Conservation (phyloP, 1,140 invertebrate species). For the Thalassaphorura encarpata region DNA sequence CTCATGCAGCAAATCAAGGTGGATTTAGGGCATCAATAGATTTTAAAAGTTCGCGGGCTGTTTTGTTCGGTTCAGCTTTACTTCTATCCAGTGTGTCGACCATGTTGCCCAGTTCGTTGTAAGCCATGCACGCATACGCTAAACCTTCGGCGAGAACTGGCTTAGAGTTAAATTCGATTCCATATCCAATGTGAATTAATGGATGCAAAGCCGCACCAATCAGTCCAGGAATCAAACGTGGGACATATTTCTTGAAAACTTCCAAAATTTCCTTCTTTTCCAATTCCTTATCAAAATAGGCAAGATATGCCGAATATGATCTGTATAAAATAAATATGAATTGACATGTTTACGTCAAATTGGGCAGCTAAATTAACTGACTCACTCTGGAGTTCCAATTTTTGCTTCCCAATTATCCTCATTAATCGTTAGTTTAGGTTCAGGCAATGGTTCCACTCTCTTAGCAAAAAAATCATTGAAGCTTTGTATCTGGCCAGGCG, state of each 20-base stretch:
- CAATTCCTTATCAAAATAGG: constrained; percentile 4
- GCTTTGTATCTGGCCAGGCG: too few species aligned
- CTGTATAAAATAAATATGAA: neutral
- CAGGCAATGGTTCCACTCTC: neutral
- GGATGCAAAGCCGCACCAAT: constrained; percentile 8
- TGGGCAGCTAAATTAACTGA: neutral
- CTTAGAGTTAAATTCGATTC: neutral
- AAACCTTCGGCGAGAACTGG: constrained; percentile 4
- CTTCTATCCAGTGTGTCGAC: neutral
- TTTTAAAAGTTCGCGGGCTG: too few species aligned
- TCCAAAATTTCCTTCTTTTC: neutral
- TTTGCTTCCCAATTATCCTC: constrained; percentile 4
- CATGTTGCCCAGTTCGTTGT: neutral
- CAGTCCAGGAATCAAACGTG: neutral
- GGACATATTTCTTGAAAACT: neutral
- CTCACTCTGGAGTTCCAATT: neutral
- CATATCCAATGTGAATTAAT: constrained; percentile 9
- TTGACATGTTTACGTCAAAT: neutral
- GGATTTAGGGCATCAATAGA: neutral
- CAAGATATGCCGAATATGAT: neutral
- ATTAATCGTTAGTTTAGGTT: neutral
- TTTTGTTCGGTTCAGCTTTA: neutral
- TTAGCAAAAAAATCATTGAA: neutral
- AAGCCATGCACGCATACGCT: neutral
- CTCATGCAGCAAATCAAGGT: neutral